Conservation (phyloP, 2,113 vertebrate species). For the Erpornis zantholeuca region DNA sequence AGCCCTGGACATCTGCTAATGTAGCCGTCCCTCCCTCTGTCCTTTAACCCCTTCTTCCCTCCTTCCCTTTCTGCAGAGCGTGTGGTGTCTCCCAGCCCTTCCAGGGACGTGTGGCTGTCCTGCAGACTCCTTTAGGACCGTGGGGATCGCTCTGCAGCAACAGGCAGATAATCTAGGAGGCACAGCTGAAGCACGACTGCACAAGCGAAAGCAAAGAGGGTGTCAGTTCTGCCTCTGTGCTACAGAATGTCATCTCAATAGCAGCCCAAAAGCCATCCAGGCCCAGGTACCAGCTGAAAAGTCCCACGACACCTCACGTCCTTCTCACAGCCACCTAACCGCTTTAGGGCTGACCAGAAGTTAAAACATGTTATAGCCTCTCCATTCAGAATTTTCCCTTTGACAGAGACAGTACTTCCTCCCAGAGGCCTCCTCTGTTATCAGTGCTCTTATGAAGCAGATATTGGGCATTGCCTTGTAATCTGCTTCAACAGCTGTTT, state of each 20-base stretch:
- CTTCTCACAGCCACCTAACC: not conserved
- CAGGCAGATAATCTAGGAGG: not conserved
- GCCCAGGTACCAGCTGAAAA: not conserved
- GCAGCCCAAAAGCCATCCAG: not conserved
- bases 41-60: constrained; percentile 35
- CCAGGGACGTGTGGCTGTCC: not conserved
- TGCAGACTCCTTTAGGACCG: not conserved
- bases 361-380: not conserved
- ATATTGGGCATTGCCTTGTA: not conserved
- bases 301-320: not conserved
- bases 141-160: not conserved
- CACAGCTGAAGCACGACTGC: not conserved
- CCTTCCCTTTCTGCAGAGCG: not conserved
- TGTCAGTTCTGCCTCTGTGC: not conserved
- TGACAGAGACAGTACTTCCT: not conserved
- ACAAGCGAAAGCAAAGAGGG: not conserved
- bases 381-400: not conserved
- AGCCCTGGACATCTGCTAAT: constrained; percentile 55
- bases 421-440: not conserved
- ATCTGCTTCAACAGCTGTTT: not conserved
- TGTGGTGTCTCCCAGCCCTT: not conserved
- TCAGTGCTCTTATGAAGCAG: not conserved
- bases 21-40: not conserved
- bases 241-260: not conserved
- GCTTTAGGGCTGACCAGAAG: not conserved